A percentile compares a stretch with the other conserved stretches of the same genome.
These are phyloP conservation scores for Lampris incognitus DNA, from an alignment of 2,113 vertebrate genomes.

Conservation along the genomic window DNA sequence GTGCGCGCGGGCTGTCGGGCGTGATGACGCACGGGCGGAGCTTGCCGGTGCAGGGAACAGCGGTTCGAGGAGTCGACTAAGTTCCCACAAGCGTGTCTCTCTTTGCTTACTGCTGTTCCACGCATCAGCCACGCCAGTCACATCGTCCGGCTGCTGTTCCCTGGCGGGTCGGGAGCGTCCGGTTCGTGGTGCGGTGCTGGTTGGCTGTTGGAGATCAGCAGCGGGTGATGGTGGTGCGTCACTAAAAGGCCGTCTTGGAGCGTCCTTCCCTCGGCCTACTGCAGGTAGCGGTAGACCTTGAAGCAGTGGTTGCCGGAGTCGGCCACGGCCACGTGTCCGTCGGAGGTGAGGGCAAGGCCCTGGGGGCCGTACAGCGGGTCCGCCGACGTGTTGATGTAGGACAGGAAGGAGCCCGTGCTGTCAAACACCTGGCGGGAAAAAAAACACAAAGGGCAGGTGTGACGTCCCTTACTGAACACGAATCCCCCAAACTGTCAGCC, in stretches of 20 bases:
- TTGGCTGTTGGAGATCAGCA: background rate
- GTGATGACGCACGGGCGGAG: background rate
- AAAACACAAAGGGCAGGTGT: constrained; percentile 7
- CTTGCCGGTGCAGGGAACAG: constrained; percentile 6
- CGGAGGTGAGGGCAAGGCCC: constrained; percentile 94
- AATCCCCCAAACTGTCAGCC: too few species aligned
- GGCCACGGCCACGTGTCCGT: constrained; percentile 94
- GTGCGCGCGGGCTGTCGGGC: constrained; percentile 15
- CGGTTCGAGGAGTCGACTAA: constrained; percentile 2
- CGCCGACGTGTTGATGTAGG: constrained; percentile 96
- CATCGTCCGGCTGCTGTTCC: too few species aligned
- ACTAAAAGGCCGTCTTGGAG: background rate
- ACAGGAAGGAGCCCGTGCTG: constrained; percentile 94
- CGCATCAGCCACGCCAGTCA: too few species aligned
- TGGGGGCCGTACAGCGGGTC: constrained; percentile 96
- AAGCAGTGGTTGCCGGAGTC: constrained; percentile 99
- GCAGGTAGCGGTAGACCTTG: constrained; percentile 97
- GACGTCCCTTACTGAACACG: background rate
- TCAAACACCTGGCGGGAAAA: constrained; percentile 90
- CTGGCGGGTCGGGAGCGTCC: background rate
- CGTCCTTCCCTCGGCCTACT: constrained; percentile 77
- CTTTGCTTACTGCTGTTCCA: too few species aligned
- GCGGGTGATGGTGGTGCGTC: background rate
- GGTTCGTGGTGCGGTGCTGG: too few species aligned
- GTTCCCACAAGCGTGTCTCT: too few species aligned